These are phyloP conservation scores for Pardalotus punctatus DNA, from an alignment of 2,113 vertebrate species.

Conservation along the genomic window DNA sequence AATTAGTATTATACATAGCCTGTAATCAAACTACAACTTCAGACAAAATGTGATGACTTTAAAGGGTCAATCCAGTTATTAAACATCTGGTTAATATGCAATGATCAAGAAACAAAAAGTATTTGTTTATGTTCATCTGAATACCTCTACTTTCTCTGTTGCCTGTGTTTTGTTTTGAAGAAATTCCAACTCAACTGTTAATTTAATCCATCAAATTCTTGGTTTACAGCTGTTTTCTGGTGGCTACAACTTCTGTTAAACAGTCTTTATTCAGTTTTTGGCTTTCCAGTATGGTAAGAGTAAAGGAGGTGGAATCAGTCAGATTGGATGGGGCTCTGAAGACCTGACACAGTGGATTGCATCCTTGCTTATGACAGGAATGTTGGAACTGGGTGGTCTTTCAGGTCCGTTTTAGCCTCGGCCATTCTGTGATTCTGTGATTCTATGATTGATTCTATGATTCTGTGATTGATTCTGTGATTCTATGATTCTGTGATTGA, in stretches of 20 bases:
- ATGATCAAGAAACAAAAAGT: not conserved
- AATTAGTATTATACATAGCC: not conserved
- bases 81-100: not conserved
- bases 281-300: not conserved
- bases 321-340: not conserved
- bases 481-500: no score
- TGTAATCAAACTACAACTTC: constrained; percentile 27
- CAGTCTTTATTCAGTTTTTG: not conserved
- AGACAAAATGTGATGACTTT: constrained; percentile 18
- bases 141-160: not conserved
- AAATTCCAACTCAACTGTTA: not conserved
- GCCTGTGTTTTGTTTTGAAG: not conserved
- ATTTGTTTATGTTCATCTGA: not conserved
- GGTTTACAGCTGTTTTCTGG: not conserved
- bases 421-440: no score
- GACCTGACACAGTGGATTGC: not conserved
- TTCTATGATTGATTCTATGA: no score
- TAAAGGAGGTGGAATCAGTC: not conserved
- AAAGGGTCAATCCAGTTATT: not conserved
- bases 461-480: not conserved
- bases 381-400: not conserved
- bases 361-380: not conserved
- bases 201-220: not conserved
- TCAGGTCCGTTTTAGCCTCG: not conserved
- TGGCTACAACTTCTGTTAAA: not conserved